Conservation (phyloP, 1,140 invertebrate genomes). For the Pinna nobilis region DNA sequence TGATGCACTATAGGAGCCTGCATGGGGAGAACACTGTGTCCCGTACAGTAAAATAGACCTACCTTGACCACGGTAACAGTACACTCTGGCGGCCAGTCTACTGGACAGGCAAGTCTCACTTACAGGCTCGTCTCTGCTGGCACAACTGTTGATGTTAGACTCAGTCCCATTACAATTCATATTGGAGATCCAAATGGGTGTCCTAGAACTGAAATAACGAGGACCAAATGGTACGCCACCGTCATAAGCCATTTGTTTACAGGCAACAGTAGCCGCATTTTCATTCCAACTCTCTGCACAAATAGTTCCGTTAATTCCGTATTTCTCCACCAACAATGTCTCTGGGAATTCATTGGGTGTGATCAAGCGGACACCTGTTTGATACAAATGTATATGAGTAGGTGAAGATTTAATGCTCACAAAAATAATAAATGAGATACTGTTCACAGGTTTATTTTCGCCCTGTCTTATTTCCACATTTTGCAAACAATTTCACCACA, state of each 20-base stretch:
- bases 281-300: slow-evolving; percentile 86
- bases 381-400: too few relatives aligned
- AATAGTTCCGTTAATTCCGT: slow-evolving; percentile 83
- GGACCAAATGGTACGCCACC: slow-evolving; percentile 55
- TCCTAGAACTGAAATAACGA: slow-evolving; percentile 45
- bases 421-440: too few relatives aligned
- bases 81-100: slow-evolving; percentile 60
- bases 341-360: slow-evolving; percentile 40
- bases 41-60: too few relatives aligned
- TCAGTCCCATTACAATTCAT: slow-evolving; percentile 49
- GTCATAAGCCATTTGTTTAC: slow-evolving; percentile 80
- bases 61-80: slow-evolving; percentile 60
- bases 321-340: slow-evolving; percentile 81
- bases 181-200: slow-evolving; percentile 45
- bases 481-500: too few relatives aligned
- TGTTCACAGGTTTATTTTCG: too few relatives aligned
- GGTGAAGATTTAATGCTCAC: too few relatives aligned
- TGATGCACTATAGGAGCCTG: too few relatives aligned
- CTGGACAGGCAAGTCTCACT: slow-evolving; percentile 48
- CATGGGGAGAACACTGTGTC: too few relatives aligned
- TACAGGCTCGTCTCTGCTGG: slow-evolving; percentile 33
- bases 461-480: too few relatives aligned
- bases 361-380: slow-evolving; percentile 14
- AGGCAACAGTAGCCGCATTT: slow-evolving; percentile 82
- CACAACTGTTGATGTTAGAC: slow-evolving; percentile 47